phyloP scores from a whole-genome alignment of 2,888 invertebrate genomes.

The Lysandra coridon region DNA sequence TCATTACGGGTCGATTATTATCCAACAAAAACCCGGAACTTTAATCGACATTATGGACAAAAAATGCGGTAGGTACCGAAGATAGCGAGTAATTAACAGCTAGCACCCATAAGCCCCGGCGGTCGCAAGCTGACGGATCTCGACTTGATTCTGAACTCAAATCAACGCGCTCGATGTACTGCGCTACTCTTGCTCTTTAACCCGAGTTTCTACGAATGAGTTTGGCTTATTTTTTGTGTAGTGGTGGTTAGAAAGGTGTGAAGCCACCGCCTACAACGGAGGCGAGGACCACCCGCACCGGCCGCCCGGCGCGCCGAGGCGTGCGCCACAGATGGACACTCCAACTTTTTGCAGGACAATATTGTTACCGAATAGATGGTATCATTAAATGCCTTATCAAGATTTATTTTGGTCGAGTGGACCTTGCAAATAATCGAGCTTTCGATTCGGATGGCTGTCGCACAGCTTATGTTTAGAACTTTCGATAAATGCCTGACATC shows the following conservation, averaged over 20 bases:
- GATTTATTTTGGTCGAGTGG: not conserved
- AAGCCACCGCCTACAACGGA: slow-evolving; percentile 68
- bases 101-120: slow-evolving; percentile 76
- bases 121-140: slow-evolving; percentile 34
- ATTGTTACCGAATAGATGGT: slow-evolving; percentile 19
- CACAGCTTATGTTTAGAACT: not conserved
- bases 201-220: not conserved
- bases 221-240: slow-evolving; percentile 34
- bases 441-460: not conserved
- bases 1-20: slow-evolving; percentile 76
- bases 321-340: slow-evolving; percentile 53
- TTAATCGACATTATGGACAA: slow-evolving; percentile 70
- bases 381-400: not conserved
- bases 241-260: slow-evolving; percentile 62
- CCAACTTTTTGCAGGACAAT: slow-evolving; percentile 40
- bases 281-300: slow-evolving; percentile 72
- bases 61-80: slow-evolving; percentile 77
- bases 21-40: slow-evolving; percentile 78
- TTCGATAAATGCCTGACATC: not conserved
- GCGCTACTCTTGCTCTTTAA: not conserved
- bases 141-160: not conserved
- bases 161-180: slow-evolving; percentile 4
- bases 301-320: slow-evolving; percentile 60
- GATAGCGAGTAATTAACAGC: slow-evolving; percentile 68
- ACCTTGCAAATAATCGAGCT: not conserved